These are phyloP conservation scores for Ectropis crepuscularia DNA, from an alignment of 2,888 invertebrate species.

Conservation along the genomic window DNA sequence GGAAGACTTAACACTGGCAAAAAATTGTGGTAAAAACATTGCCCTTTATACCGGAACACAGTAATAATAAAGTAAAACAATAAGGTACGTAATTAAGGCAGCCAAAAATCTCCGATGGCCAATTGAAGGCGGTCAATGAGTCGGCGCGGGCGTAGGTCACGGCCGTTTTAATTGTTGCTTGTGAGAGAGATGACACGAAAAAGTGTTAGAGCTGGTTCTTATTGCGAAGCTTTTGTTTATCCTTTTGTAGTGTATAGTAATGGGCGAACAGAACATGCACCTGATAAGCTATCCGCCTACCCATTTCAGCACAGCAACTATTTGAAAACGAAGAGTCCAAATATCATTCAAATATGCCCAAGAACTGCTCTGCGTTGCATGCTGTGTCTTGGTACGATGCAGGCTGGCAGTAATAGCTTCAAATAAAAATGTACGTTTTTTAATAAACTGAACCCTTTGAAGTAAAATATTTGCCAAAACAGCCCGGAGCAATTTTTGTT, in stretches of 20 bases:
- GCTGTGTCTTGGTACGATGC: too few species aligned
- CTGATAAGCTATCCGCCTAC: too few species aligned
- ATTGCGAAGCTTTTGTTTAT: not conserved
- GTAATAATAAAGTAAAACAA: slow-evolving; percentile 31
- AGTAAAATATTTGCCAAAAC: too few species aligned
- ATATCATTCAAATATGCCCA: not conserved
- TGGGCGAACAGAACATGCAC: too few species aligned
- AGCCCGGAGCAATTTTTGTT: too few species aligned
- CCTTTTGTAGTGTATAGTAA: not conserved
- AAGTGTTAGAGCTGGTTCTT: slow-evolving; percentile 21
- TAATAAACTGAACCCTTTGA: too few species aligned
- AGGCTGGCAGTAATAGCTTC: too few species aligned
- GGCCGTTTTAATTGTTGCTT: slow-evolving; percentile 71
- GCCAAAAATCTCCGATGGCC: slow-evolving; percentile 70
- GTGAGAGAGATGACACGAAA: slow-evolving; percentile 55
- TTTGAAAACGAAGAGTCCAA: not conserved
- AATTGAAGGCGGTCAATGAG: slow-evolving; percentile 75
- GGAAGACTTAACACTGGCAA: too few species aligned
- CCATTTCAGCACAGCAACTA: too few species aligned
- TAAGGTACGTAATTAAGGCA: slow-evolving; percentile 46
- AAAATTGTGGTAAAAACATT: too few species aligned
- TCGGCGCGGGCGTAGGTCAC: slow-evolving; percentile 68
- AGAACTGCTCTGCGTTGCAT: too few species aligned
- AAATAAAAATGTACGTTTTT: too few species aligned
- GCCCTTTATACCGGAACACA: not conserved